Conservation (phyloP, 2,113 vertebrate species). For the Channa argus region DNA sequence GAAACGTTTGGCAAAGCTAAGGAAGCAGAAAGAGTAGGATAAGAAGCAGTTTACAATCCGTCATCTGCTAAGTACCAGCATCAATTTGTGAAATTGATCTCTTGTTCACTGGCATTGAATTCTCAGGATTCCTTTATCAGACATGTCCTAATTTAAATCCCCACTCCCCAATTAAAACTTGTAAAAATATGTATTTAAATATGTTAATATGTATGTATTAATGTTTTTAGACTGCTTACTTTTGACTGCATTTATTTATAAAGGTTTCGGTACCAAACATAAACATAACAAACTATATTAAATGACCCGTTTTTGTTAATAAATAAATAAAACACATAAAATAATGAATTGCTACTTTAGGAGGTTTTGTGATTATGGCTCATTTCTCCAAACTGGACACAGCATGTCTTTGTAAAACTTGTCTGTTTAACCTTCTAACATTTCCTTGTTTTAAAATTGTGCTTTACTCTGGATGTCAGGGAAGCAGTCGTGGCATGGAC, state of each 20-base stretch:
- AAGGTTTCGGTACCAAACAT: too few relatives aligned
- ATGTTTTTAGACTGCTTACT: too few relatives aligned
- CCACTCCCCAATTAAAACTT: neutral
- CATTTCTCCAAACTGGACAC: conserved; percentile 3
- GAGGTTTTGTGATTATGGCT: neutral
- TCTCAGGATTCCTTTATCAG: neutral
- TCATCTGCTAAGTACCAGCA: neutral
- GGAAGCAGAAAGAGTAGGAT: conserved; percentile 8
- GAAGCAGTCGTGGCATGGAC: neutral
- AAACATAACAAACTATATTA: too few relatives aligned
- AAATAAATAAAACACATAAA: too few relatives aligned
- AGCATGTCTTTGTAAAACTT: neutral
- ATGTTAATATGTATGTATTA: too few relatives aligned
- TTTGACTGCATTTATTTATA: too few relatives aligned
- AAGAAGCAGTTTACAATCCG: neutral
- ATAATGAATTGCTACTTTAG: neutral
- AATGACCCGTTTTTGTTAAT: too few relatives aligned
- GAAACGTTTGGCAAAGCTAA: conserved; percentile 23
- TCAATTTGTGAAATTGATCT: neutral
- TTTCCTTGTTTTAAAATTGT: neutral
- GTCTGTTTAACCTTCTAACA: neutral
- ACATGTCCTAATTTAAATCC: neutral
- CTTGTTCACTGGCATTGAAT: neutral
- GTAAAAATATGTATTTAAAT: too few relatives aligned
- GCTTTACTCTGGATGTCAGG: neutral